A percentile compares a stretch with the other conserved stretches of the same genome.
These are phyloP conservation scores for Amazona guildingii DNA, from an alignment of 2,113 vertebrate species.

Conservation along the genomic window DNA sequence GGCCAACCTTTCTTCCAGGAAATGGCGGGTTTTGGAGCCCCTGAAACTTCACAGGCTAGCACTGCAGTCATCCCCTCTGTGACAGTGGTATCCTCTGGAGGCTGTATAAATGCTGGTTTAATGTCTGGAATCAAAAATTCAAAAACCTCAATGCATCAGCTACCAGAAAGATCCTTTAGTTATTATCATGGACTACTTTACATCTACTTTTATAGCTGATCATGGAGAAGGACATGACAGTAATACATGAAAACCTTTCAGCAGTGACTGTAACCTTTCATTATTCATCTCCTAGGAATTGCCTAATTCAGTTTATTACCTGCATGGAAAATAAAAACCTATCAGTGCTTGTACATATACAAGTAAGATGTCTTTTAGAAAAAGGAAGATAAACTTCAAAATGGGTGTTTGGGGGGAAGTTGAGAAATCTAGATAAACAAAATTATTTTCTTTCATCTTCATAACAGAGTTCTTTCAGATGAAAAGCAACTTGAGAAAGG, in stretches of 20 bases:
- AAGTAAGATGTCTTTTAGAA: not conserved
- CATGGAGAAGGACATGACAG: not conserved
- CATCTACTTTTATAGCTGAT: not conserved
- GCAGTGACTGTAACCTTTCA: constrained; percentile 8
- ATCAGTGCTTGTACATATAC: not conserved
- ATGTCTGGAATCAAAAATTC: constrained; percentile 76
- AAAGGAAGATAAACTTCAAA: not conserved
- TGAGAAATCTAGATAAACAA: constrained; percentile 52
- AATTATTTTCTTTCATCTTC: constrained; percentile 45
- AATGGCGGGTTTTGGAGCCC: constrained; percentile 90
- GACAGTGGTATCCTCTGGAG: constrained; percentile 83
- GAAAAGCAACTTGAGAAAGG: constrained; percentile 50
- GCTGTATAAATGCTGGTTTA: constrained; percentile 79
- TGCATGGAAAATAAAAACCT: constrained; percentile 36
- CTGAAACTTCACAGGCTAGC: constrained; percentile 87
- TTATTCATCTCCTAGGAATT: constrained; percentile 36
- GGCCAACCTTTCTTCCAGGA: constrained; percentile 90
- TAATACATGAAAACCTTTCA: not conserved
- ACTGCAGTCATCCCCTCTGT: constrained; percentile 84
- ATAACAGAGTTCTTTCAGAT: constrained; percentile 29
- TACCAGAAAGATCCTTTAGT: not conserved
- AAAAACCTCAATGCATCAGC: not conserved
- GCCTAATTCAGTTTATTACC: constrained; percentile 31
- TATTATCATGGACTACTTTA: not conserved
- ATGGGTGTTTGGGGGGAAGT: not conserved